These are phyloP conservation scores for Orthonychiurus folsomi DNA, from an alignment of 2,888 invertebrate species.

Conservation along the genomic window DNA sequence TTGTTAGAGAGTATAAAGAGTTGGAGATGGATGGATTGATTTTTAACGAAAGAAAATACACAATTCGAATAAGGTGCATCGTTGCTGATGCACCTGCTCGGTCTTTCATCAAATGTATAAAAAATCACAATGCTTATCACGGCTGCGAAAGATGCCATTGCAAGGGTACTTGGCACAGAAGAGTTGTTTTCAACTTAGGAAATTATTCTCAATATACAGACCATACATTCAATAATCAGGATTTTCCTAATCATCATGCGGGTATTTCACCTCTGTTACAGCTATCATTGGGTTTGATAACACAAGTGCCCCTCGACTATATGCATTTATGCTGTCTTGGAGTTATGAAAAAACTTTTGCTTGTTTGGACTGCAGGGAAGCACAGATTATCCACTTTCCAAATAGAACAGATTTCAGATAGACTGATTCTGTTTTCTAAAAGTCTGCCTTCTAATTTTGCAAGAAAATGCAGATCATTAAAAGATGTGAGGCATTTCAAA, in stretches of 20 bases:
- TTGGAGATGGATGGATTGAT: background rate
- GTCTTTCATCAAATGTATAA: constrained; percentile 18
- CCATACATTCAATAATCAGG: too few species aligned
- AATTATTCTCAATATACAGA: too few species aligned
- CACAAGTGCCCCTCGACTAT: constrained; percentile 40
- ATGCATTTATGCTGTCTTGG: constrained; percentile 42
- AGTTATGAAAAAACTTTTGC: constrained; percentile 40
- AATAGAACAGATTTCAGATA: background rate
- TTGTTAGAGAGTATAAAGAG: constrained; percentile 1
- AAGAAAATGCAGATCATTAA: constrained; percentile 21
- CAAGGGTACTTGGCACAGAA: too few species aligned
- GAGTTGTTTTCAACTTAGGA: too few species aligned
- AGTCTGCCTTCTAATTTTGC: background rate
- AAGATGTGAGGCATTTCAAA: constrained; percentile 36
- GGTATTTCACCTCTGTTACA: constrained; percentile 32
- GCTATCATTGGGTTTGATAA: constrained; percentile 37
- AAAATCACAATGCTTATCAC: constrained; percentile 18
- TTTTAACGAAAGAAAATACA: background rate
- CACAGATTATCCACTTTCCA: background rate
- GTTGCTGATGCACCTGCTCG: constrained; percentile 26
- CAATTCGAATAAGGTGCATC: background rate
- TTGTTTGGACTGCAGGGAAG: constrained; percentile 39
- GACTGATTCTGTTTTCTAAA: background rate
- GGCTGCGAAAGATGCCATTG: constrained; percentile 22
- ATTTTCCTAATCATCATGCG: constrained; percentile 25